Conservation (phyloP, 2,888 invertebrate genomes). For the Macaria notata region DNA sequence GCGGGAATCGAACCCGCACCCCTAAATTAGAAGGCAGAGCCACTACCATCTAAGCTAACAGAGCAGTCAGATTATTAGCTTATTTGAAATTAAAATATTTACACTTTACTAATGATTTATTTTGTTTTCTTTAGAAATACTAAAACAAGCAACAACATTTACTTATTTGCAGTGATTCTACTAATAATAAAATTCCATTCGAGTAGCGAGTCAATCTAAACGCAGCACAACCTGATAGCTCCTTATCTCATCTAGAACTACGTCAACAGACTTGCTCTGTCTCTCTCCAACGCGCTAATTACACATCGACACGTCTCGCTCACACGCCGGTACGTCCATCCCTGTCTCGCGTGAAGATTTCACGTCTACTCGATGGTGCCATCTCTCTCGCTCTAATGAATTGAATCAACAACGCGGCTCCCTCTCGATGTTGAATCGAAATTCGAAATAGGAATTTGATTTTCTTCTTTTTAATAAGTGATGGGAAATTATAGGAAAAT, state of each 20-base stretch:
- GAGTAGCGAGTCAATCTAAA: slow-evolving; percentile 58
- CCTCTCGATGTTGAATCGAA: slow-evolving; percentile 70
- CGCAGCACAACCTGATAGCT: slow-evolving; percentile 72
- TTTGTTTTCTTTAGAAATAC: too few relatives aligned
- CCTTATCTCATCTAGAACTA: slow-evolving; percentile 80
- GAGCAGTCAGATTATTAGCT: too few relatives aligned
- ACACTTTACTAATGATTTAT: too few relatives aligned
- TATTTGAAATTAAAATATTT: too few relatives aligned
- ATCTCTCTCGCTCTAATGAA: slow-evolving; percentile 68
- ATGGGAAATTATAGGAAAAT: background rate
- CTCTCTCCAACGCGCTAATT: slow-evolving; percentile 48
- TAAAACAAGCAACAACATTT: too few relatives aligned
- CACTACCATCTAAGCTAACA: too few relatives aligned
- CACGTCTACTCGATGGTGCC: slow-evolving; percentile 15
- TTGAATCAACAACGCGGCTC: slow-evolving; percentile 77
- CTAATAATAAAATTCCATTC: slow-evolving; percentile 44
- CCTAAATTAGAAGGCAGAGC: too few relatives aligned
- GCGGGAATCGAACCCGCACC: too few relatives aligned
- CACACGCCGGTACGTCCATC: slow-evolving; percentile 44
- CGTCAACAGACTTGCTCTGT: slow-evolving; percentile 71
- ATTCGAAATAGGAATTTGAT: slow-evolving; percentile 65
- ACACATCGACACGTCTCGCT: slow-evolving; percentile 42
- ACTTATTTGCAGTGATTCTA: too few relatives aligned
- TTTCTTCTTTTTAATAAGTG: slow-evolving; percentile 25
- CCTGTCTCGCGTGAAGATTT: slow-evolving; percentile 33